Evolutionary conservation across 1,140 invertebrate genomes (phyloP).

Genomic region (Caenorhabditis briggsae): DNA sequence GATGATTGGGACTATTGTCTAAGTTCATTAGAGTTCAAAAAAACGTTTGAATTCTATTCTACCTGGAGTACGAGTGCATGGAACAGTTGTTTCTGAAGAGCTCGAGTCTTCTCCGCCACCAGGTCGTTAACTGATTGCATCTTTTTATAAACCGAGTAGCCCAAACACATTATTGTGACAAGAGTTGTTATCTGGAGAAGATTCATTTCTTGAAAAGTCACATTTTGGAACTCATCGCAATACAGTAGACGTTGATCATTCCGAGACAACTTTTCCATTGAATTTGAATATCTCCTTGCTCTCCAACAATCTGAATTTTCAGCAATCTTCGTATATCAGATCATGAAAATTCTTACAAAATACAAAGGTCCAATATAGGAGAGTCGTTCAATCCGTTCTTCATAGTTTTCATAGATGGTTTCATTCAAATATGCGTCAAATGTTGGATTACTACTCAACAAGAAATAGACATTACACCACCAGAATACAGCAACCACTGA

Average conservation of each 20-base stretch:
- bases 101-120: slow-evolving; percentile 22
- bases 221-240: neutral
- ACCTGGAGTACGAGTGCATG: slow-evolving; percentile 39
- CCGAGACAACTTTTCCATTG: slow-evolving; percentile 32
- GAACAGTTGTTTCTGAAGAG: slow-evolving; percentile 29
- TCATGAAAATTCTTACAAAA: neutral
- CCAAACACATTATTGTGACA: slow-evolving; percentile 12
- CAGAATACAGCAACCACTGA: neutral
- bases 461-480: slow-evolving; percentile 29
- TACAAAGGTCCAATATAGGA: slow-evolving; percentile 21
- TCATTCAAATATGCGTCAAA: slow-evolving; percentile 20
- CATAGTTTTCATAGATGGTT: slow-evolving; percentile 17
- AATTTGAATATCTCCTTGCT: neutral
- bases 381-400: slow-evolving; percentile 5
- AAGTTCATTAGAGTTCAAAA: neutral
- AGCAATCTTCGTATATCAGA: neutral
- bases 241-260: slow-evolving; percentile 27
- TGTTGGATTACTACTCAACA: slow-evolving; percentile 9
- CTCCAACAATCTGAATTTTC: neutral
- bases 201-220: neutral
- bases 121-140: slow-evolving; percentile 42
- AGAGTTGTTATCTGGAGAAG: slow-evolving; percentile 5
- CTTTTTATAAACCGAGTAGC: slow-evolving; percentile 3
- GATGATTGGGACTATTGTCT: slow-evolving; percentile 26
- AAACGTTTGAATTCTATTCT: neutral